A percentile compares a stretch with the other conserved stretches of the same genome.
Evolutionary conservation across 2,888 invertebrate genomes (phyloP).

Genomic region (Nyleta sp.): DNA sequence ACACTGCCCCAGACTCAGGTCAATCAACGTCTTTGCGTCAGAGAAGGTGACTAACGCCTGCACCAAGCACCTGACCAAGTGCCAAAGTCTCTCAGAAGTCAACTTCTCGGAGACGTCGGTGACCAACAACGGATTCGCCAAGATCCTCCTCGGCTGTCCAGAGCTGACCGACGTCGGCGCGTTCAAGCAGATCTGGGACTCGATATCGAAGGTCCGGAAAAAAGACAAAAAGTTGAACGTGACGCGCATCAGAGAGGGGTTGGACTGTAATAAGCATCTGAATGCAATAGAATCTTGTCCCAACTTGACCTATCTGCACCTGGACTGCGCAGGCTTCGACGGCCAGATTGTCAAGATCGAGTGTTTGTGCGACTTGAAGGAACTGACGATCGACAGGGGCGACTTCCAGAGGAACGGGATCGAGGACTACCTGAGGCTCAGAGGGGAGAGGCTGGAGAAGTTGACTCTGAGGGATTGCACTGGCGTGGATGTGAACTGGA

Average conservation of each 20-base stretch:
- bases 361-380: conserved; percentile 18
- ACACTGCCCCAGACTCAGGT: conserved; percentile 56
- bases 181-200: conserved; percentile 53
- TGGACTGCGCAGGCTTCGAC: conserved; percentile 35
- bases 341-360: conserved; percentile 20
- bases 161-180: conserved; percentile 17
- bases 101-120: conserved; percentile 47
- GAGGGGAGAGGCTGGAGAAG: conserved; percentile 31
- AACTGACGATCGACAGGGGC: conserved; percentile 35
- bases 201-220: conserved; percentile 27
- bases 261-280: conserved; percentile 29
- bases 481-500: conserved; percentile 9
- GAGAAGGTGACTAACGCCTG: conserved; percentile 46
- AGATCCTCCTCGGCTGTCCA: conserved; percentile 42
- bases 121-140: conserved; percentile 32
- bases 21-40: conserved; percentile 45
- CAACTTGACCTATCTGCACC: conserved; percentile 36
- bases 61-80: conserved; percentile 48
- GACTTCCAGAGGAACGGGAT: conserved; percentile 42
- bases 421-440: conserved; percentile 25
- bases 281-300: conserved; percentile 34
- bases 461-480: conserved; percentile 40
- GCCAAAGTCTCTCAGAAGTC: conserved; percentile 26
- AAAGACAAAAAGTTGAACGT: conserved; percentile 21
- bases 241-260: conserved; percentile 13